phyloP scores from a whole-genome alignment of 2,113 vertebrate genomes.

The Nothobranchius kuhntae region DNA sequence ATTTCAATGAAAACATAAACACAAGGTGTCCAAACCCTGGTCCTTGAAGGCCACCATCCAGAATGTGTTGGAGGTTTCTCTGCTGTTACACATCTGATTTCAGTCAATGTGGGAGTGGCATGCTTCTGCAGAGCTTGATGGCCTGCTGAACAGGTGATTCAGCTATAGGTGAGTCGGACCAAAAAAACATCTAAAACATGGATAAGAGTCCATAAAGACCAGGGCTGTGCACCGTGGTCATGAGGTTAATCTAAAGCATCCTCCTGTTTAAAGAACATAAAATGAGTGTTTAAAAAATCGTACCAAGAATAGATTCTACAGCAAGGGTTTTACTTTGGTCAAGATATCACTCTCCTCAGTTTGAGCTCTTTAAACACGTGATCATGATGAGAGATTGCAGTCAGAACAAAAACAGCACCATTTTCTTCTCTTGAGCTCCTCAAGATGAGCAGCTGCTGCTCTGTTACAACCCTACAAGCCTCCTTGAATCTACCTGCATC shows the following conservation, averaged over 20 bases:
- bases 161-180: no score
- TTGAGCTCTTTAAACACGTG: not conserved
- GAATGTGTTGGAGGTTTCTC: no score
- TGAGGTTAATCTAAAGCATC: no score
- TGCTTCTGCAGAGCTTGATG: no score
- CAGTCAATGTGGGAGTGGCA: no score
- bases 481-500: not conserved
- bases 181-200: no score
- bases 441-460: constrained; percentile 7
- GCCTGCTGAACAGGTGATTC: no score
- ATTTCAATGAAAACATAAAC: not conserved
- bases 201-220: no score
- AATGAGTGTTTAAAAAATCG: no score
- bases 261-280: no score
- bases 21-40: not conserved
- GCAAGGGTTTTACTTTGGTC: not conserved
- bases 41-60: not conserved
- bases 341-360: not conserved
- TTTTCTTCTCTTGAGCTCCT: not conserved
- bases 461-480: not conserved
- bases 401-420: not conserved
- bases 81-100: no score
- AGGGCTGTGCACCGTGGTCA: no score
- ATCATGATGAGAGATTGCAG: not conserved
- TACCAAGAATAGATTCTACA: not conserved